A percentile compares a stretch with the other conserved stretches of the same genome.
These are phyloP conservation scores for Cladopsammia gracilis DNA, from an alignment of 64 coral and sea anemone species.

Conservation along the genomic window DNA sequence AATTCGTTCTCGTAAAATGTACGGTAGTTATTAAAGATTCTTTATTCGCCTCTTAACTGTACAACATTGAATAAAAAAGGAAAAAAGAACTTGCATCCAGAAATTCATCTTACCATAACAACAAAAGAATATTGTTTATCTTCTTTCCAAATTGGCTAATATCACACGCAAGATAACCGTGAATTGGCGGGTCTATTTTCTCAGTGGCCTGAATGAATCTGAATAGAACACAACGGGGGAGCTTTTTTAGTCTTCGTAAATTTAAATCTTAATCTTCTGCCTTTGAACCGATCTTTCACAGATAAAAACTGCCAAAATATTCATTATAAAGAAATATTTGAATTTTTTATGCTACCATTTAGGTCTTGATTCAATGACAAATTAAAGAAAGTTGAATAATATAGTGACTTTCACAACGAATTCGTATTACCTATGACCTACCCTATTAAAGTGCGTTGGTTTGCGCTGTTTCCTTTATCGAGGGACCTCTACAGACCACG, in stretches of 20 bases:
- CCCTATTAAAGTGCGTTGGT: background rate
- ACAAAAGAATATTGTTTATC: background rate
- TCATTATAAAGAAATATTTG: background rate
- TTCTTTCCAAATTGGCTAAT: background rate
- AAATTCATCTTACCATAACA: no score
- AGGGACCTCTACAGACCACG: background rate
- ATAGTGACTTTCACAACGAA: constrained; percentile 5
- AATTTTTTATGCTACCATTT: background rate
- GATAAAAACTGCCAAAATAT: background rate
- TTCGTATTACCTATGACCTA: background rate
- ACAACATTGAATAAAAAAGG: background rate
- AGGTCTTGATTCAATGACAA: background rate
- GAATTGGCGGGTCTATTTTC: background rate
- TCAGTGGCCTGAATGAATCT: background rate
- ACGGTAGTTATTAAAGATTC: no score
- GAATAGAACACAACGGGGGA: background rate
- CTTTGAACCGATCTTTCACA: background rate
- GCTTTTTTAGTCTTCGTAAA: background rate
- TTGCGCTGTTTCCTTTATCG: background rate
- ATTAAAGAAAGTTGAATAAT: constrained; percentile 1
- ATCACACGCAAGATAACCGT: background rate
- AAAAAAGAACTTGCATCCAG: background rate
- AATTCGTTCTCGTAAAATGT: no score
- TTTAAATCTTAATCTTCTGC: constrained; percentile 6
- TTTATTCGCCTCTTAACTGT: no score